Conservation (phyloP, 2,797 vertebrate species). For the Fratercula arctica region DNA sequence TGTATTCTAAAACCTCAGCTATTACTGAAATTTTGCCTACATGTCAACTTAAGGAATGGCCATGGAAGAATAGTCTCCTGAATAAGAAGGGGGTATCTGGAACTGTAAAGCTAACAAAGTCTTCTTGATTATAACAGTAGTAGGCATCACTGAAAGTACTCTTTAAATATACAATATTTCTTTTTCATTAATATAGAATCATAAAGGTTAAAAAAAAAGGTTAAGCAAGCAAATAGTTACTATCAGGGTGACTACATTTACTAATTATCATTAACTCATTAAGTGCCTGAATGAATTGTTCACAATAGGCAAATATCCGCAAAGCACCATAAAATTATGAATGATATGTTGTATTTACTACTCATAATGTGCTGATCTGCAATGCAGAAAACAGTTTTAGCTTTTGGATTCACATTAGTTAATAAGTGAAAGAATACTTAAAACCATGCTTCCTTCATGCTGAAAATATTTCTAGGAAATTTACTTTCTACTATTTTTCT, state of each 20-base stretch:
- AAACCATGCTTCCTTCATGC: neutral
- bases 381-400: slow-evolving; percentile 7
- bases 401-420: neutral
- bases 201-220: neutral
- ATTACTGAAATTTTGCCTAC: neutral
- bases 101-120: slow-evolving; percentile 1
- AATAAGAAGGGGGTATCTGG: neutral
- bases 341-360: slow-evolving; percentile 29
- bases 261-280: neutral
- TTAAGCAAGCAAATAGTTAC: slow-evolving; percentile 17
- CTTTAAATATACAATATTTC: slow-evolving; percentile 33
- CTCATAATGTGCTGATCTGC: neutral
- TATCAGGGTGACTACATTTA: slow-evolving; percentile 15
- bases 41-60: neutral
- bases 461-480: neutral
- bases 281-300: slow-evolving; percentile 9
- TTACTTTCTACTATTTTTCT: neutral
- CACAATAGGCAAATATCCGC: slow-evolving; percentile 34
- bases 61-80: neutral
- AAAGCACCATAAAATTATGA: slow-evolving; percentile 34
- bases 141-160: slow-evolving; percentile 8
- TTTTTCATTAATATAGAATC: slow-evolving; percentile 24
- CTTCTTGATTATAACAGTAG: neutral
- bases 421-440: neutral
- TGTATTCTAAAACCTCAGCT: neutral